Evolutionary conservation across 1,140 invertebrate genomes (phyloP).

Genomic region (Diploscapter pachys): DNA sequence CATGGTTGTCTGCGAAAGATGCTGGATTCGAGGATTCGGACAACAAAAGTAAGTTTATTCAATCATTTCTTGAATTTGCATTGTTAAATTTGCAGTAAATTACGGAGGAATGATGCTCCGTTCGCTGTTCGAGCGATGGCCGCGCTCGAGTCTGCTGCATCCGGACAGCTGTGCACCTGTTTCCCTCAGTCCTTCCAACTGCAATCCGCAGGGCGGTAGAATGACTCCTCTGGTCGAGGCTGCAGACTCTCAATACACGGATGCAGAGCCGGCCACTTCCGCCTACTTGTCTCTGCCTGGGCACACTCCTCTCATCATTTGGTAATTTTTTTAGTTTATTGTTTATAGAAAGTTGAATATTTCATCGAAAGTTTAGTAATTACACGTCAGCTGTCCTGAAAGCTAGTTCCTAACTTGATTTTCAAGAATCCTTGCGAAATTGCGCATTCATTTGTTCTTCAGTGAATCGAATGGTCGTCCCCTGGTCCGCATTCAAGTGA

Average conservation of each 20-base stretch:
- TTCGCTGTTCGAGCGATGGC: conserved; percentile 93
- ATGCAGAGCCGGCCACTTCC: conserved; percentile 66
- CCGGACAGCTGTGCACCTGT: no score
- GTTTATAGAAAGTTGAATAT: no score
- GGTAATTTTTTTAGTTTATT: conserved; percentile 63
- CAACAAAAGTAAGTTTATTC: conserved; percentile 72
- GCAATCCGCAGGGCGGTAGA: conserved; percentile 46
- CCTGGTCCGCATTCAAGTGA: conserved; percentile 80
- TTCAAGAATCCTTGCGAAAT: no score
- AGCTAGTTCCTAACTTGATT: no score
- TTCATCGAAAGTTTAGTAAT: no score
- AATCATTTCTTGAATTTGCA: not conserved
- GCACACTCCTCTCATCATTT: conserved; percentile 94
- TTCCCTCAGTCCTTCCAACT: no score
- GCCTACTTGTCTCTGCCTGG: conserved; percentile 84
- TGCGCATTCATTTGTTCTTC: conserved; percentile 17
- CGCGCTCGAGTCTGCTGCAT: conserved; percentile 61
- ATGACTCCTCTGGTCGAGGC: conserved; percentile 42
- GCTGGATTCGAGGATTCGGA: conserved; percentile 81
- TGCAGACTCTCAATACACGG: conserved; percentile 28
- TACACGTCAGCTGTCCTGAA: no score
- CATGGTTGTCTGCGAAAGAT: conserved; percentile 95
- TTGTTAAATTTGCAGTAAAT: conserved; percentile 71
- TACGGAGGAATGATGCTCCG: conserved; percentile 89
- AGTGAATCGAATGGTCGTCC: conserved; percentile 92